Evolutionary conservation across 2,888 invertebrate genomes (phyloP).

Genomic region (Laspeyria flexula): DNA sequence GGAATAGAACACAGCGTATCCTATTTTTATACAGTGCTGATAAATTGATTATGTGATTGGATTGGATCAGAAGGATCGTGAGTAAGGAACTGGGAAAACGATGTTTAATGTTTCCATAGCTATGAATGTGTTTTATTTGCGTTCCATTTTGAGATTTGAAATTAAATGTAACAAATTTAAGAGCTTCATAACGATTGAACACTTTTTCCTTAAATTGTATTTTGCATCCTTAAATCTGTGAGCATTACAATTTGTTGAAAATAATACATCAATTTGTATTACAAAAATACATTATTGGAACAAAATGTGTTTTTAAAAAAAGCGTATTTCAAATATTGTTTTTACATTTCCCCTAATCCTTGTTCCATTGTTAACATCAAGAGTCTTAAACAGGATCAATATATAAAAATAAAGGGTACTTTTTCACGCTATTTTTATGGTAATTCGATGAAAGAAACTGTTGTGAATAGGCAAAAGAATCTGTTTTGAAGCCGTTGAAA

Average conservation of each 20-base stretch:
- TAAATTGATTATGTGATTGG: conserved; percentile 49
- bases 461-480: conserved; percentile 2
- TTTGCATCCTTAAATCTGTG: too few relatives aligned
- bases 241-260: too few relatives aligned
- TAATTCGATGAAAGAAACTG: conserved; percentile 4
- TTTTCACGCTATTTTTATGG: conserved; percentile 1
- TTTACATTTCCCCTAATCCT: background rate
- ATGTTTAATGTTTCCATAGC: conserved; percentile 19
- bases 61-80: conserved; percentile 27
- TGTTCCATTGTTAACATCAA: background rate
- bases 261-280: too few relatives aligned
- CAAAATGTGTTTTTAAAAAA: too few relatives aligned
- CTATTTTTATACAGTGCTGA: conserved; percentile 51
- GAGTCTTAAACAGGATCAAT: background rate
- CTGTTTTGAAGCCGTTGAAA: conserved; percentile 3
- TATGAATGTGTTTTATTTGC: too few relatives aligned
- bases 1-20: conserved; percentile 55
- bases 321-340: too few relatives aligned
- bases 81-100: conserved; percentile 27
- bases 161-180: too few relatives aligned
- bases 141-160: too few relatives aligned
- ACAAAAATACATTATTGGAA: background rate
- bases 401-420: background rate
- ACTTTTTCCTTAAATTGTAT: too few relatives aligned
- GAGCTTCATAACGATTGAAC: too few relatives aligned